These are phyloP conservation scores for Oligia strigilis DNA, from an alignment of 2,888 invertebrate genomes.

Conservation along the genomic window DNA sequence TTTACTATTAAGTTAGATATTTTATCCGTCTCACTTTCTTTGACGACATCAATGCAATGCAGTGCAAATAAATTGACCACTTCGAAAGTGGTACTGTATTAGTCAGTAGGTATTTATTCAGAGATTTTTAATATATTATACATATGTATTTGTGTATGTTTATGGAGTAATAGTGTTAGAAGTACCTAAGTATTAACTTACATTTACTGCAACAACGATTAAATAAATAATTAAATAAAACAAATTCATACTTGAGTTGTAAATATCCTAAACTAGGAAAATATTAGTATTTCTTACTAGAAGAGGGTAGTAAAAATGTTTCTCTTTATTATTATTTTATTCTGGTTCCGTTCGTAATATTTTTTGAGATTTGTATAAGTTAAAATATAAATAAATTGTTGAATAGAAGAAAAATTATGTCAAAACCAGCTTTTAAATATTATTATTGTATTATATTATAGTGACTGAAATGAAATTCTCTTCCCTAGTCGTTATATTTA, in stretches of 20 bases:
- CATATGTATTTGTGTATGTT: slow-evolving; percentile 33
- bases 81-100: slow-evolving; percentile 24
- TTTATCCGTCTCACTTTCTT: slow-evolving; percentile 40
- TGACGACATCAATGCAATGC: slow-evolving; percentile 35
- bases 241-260: slow-evolving; percentile 16
- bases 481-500: slow-evolving; percentile 57
- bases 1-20: not conserved
- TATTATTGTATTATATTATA: slow-evolving; percentile 19
- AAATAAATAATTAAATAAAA: slow-evolving; percentile 32
- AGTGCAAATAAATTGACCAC: slow-evolving; percentile 20
- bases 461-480: slow-evolving; percentile 47
- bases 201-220: slow-evolving; percentile 44
- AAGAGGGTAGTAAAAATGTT: not conserved
- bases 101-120: slow-evolving; percentile 37
- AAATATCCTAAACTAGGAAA: slow-evolving; percentile 18
- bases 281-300: slow-evolving; percentile 13
- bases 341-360: slow-evolving; percentile 5
- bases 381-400: slow-evolving; percentile 14
- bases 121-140: slow-evolving; percentile 35
- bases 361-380: slow-evolving; percentile 14
- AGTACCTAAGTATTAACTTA: slow-evolving; percentile 47
- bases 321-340: slow-evolving; percentile 8
- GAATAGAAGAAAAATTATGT: slow-evolving; percentile 5
- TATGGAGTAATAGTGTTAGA: slow-evolving; percentile 34
- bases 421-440: slow-evolving; percentile 9